Evolutionary conservation across 2,888 invertebrate species (phyloP), one percentile per base, ranked within the genome.

Genomic region (Ichneumoninae sp.): DNA sequence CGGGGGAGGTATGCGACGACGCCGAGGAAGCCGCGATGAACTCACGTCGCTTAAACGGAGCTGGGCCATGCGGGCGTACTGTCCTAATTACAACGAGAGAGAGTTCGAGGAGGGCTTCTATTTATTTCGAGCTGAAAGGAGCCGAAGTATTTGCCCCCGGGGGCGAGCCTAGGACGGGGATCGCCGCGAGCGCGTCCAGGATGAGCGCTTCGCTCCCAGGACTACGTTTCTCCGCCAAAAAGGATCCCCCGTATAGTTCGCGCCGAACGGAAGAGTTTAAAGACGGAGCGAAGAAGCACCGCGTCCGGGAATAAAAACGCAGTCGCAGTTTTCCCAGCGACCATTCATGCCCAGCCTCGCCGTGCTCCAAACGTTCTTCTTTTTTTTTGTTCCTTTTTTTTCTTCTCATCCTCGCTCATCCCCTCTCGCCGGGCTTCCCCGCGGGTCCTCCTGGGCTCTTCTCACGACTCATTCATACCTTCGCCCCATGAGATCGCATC

Each of bases 81-180:
- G 93, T 93, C 93, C 93, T 93, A 93, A 93, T 93, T 93, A 93
- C 92, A 93, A 93, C 93, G 91, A 91, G 91, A 74, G 88, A 76
- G 88, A 76, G 65, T 79, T 70, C 44, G 19, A 90, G 89, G 89
- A 91, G 90, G 88, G 89, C 90, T 90, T 88, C 89, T 90, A 89
- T 91, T 73, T 78, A 52, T 65, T 68, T 60, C 44, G 68, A 65
- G 70, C 83, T 87, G 84, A 89, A 90, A 88, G 86, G 82, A 85
- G 83, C 88, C 88, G 86, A 88, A 88, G 81, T 87, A 87, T 89
- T 89, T 80, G 63, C 86, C 83, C 83, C 54, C 82, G 79, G 16
- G 44, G 82, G 77, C 73, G 79, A 84, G 77, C 86, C 87, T 87
- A 88, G 88, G 87, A 44, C 3, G 26, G 13, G 19, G 13, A 57